Evolutionary conservation across 1,140 invertebrate genomes (phyloP), one percentile per base, ranked within the genome.

Genomic region (Drosophila rhopaloa): DNA sequence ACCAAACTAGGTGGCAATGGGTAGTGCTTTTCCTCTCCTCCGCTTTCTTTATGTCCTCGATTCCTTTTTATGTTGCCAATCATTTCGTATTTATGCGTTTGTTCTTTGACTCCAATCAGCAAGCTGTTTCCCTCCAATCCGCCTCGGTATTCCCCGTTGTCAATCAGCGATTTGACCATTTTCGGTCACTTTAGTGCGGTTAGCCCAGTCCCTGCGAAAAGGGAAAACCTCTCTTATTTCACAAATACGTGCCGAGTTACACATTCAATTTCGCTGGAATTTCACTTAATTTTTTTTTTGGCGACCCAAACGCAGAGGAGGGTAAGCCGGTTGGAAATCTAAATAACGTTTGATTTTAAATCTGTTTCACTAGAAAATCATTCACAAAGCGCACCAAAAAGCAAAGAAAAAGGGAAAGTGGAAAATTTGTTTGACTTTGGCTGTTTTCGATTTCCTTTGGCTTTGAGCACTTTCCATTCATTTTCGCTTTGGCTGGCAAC

Each of bases 1-100:
- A 10, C 8, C 27, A 70, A 70, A 5, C 32, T 67, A 86, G 70
- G 82, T 81, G 82, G 82, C 47, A 85, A 81, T 81, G 77, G 58
- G 43, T 8, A 16, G 35, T 37, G 59, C 38, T 24, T 53, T 63
- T 16, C 63, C 9, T 48, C 14, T 14, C 37, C 48, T 57, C 13
- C 47, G 32, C 44, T 56, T 76, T 58, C 58, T 46, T 63, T 59
- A 44, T 38, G 55, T 63, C 40, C 50, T 54, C 44, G 54, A 27
- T 44, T 73, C 54, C 40, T 61, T 67, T 81, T 76, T 86, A 79
- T 86, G 74, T 76, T 86, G 75, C 75, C 82, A 85, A 86, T 85
- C 82, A 86, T 86, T 85, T 79, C 62, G 83, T 85, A 86, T 85
- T 85, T 86, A 85, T 85, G 82, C 75, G 82, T 79, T 81, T 81